phyloP scores from a whole-genome alignment of 2,888 invertebrate genomes.

The Perizoma flavofasciatum region DNA sequence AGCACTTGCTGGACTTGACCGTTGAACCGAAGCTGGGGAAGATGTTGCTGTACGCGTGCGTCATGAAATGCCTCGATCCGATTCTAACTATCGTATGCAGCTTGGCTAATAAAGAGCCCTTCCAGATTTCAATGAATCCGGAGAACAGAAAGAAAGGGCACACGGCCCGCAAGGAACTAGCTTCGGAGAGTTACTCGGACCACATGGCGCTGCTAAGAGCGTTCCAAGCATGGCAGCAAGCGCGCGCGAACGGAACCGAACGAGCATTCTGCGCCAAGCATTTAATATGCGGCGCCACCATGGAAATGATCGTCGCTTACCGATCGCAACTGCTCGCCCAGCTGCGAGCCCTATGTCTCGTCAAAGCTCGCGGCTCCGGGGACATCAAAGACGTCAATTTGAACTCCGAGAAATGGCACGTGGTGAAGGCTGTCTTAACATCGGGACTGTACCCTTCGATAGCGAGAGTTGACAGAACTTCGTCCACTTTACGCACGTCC shows the following conservation, averaged over 20 bases:
- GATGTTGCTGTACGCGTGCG: constrained; percentile 94
- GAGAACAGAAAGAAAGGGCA: constrained; percentile 86
- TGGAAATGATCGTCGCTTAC: constrained; percentile 95
- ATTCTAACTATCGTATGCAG: constrained; percentile 95
- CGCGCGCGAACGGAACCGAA: constrained; percentile 85
- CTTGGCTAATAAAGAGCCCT: constrained; percentile 91
- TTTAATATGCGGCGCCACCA: constrained; percentile 90
- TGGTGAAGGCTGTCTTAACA: constrained; percentile 94
- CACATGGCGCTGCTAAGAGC: constrained; percentile 93
- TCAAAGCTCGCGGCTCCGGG: constrained; percentile 83
- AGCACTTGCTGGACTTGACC: constrained; percentile 94
- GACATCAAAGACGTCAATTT: constrained; percentile 87
- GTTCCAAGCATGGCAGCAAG: constrained; percentile 89
- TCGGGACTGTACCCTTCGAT: constrained; percentile 96
- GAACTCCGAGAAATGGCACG: constrained; percentile 94
- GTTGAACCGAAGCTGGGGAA: constrained; percentile 96
- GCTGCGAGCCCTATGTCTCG: constrained; percentile 89
- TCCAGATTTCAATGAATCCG: constrained; percentile 89
- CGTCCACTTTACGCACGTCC: constrained; percentile 85
- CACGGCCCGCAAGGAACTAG: constrained; percentile 86
- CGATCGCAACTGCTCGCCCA: constrained; percentile 93
- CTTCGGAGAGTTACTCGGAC: constrained; percentile 92
- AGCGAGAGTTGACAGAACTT: constrained; percentile 88
- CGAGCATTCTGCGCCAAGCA: constrained; percentile 89
- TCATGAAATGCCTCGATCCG: constrained; percentile 96